Evolutionary conservation across 2,888 invertebrate species (phyloP), one percentile per base, ranked within the genome.

Genomic region (Ectobius pallidus): DNA sequence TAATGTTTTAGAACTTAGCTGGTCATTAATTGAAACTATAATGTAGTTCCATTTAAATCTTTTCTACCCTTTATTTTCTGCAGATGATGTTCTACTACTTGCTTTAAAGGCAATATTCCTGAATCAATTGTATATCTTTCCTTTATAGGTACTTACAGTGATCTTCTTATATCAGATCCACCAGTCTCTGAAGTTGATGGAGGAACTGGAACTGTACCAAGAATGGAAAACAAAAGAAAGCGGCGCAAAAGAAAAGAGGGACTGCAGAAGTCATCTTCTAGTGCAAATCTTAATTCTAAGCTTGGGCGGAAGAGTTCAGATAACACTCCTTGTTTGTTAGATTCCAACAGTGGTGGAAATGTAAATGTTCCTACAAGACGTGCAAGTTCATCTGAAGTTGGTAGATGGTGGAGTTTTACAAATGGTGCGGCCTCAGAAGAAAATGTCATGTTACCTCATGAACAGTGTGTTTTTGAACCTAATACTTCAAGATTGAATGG

Each of bases 241-340:
- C 85, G 77, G 83, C 85, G 78, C 84, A 83, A 82, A 83, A 85
- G 76, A 87, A 87, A 78, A 81, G 81, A 74, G 79, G 20, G 34
- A 11, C 27, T 73, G n/a, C 34, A 52, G 1, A 71, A 69, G 22
- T 67, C 63, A 22, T 49, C 46, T 25, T 67, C 72, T 9, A 73
- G 42, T 34, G 69, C 72, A 14, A 46, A 49, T 27, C 34, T 62
- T 4, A 16, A 14, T 16, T 46, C 67, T 16, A 68, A 34, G 32
- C 16, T 3, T 34, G 62, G 44, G 34, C 32, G 65, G 25, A 52
- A 49, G 81, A 70, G 71, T 76, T 46, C 72, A 74, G 65, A 65
- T 20, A 11, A 65, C 32, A 2, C 39, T 16, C 20, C 22, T 22
- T 20, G 25, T 39, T 2, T 14, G 9, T 20, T 39, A 6, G 25